Evolutionary conservation across 1,140 invertebrate genomes (phyloP), one percentile per base, ranked within the genome.

Genomic region (Bombus vancouverensis): DNA sequence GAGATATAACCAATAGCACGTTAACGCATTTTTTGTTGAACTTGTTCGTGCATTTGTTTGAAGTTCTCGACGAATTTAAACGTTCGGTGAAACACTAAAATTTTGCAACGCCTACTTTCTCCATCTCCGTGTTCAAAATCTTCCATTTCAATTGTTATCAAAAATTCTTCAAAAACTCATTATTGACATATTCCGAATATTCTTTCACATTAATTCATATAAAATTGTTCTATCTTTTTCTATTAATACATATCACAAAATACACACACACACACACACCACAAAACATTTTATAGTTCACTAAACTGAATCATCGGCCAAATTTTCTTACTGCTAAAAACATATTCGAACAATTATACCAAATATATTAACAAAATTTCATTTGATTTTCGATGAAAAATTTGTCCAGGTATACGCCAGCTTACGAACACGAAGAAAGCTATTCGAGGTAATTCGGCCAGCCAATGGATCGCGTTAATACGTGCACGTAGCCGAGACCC

Each of bases 381-480:
- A 8, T 22, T 53, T 22, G 5, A 22, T 53, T 53, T 53, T 53
- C 47, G 18, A 53, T 53, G 18, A 53, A 22, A 22, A 53, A 22
- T 53, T 53, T 53, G 18, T 8, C 47, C 47, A 22, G 47, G 47
- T 53, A 22, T 53, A 75, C 34, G 9, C 1, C 32, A 28, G 13
- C n/a, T 9, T 15, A 12, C 15, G 15, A 39, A n/a, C 13, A 34
- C 22, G 2, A 12, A 39, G 34, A 37, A 70, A 39, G 22, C 68
- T 12, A 39, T 34, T 28, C 12, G 62, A 34, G 42, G 70, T 37
- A 76, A 83, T 83, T 83, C 73, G 73, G 72, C 15, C 44, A 76
- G 44, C 59, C 44, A 15, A 22, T 66, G 22, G 25, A 66, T n/a
- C 37, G 28, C n/a, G 47, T 42, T 47, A 22, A 65, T 44, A 70